These are phyloP conservation scores for Acridotheres tristis DNA, from an alignment of 2,797 vertebrate genomes.

Conservation along the genomic window DNA sequence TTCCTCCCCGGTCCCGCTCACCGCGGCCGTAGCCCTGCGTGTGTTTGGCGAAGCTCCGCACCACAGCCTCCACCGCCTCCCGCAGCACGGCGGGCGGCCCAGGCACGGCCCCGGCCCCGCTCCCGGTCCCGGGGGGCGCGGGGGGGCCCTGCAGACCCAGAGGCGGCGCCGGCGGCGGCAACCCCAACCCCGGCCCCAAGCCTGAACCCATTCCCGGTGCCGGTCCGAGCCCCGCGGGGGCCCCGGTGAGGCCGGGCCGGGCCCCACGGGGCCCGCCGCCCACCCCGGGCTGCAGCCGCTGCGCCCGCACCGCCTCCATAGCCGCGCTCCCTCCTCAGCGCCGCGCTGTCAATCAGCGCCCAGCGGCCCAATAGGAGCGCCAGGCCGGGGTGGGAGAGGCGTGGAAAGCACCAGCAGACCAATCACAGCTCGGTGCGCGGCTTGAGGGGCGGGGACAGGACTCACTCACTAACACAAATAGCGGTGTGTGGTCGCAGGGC, in stretches of 20 bases:
- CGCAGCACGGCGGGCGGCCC: slow-evolving; percentile 91
- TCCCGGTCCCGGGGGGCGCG: slow-evolving; percentile 50
- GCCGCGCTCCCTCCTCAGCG: neutral
- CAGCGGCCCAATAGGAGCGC: neutral
- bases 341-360: slow-evolving; percentile 36
- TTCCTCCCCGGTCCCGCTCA: slow-evolving; percentile 62
- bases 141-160: slow-evolving; percentile 74
- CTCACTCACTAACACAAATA: neutral
- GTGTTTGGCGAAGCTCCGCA: slow-evolving; percentile 96
- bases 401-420: neutral
- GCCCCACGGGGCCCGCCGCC: slow-evolving; percentile 74
- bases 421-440: neutral
- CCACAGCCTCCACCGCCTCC: slow-evolving; percentile 95
- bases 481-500: neutral
- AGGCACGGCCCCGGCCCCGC: slow-evolving; percentile 77
- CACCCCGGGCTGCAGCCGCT: slow-evolving; percentile 85
- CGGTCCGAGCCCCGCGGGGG: slow-evolving; percentile 44
- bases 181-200: slow-evolving; percentile 55
- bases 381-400: rapidly evolving
- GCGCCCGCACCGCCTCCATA: slow-evolving; percentile 85
- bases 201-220: neutral
- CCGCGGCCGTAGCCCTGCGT: slow-evolving; percentile 95
- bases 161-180: slow-evolving; percentile 77
- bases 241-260: slow-evolving; percentile 84
- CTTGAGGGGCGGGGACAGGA: rapidly evolving